A percentile compares a stretch with the other conserved stretches of the same genome.
phyloP scores from a whole-genome alignment of 2,797 vertebrate species.

The Columba guinea region DNA sequence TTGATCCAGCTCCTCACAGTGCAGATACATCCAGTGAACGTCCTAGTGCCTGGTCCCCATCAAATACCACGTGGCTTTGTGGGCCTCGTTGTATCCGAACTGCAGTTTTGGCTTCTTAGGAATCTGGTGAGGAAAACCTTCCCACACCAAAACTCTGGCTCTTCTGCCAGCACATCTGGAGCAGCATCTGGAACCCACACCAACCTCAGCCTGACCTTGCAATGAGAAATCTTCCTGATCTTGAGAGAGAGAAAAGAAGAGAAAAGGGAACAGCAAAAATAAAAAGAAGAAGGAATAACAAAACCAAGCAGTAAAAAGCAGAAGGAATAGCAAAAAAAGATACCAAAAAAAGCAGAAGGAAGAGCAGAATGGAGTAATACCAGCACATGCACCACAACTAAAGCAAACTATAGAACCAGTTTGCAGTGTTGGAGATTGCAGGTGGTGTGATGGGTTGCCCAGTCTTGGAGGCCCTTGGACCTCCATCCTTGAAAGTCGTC shows the following conservation, averaged over 20 bases:
- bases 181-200: background rate
- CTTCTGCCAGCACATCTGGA: background rate
- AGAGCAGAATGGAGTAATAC: background rate
- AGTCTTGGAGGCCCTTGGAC: background rate
- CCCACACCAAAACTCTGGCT: background rate
- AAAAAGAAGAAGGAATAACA: background rate
- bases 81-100: accelerated
- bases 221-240: background rate
- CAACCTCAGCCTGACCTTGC: background rate
- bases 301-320: constrained; percentile 17
- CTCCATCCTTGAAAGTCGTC: background rate
- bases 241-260: background rate
- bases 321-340: background rate
- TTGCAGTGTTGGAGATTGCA: background rate
- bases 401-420: background rate
- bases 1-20: background rate
- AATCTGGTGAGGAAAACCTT: background rate
- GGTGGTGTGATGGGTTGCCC: background rate
- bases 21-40: background rate
- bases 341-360: constrained; percentile 37
- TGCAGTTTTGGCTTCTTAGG: background rate
- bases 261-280: background rate
- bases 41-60: background rate
- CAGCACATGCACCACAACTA: background rate
- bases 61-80: accelerated